Base-by-base conservation (phyloP, 2,888 invertebrate species). In the Bembecia ichneumoniformis region DNA sequence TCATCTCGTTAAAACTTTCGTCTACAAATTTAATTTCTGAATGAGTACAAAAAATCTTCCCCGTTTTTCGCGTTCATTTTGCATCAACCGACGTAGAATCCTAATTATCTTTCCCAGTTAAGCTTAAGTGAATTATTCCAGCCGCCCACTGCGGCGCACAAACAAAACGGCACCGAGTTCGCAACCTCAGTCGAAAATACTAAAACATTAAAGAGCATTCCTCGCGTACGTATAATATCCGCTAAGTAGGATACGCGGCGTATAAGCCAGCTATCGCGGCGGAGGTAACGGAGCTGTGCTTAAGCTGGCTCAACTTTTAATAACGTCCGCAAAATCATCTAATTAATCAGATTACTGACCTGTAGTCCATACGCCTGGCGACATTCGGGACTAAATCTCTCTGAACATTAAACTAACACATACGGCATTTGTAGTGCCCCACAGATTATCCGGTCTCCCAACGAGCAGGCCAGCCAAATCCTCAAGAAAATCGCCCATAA, bases 101-200 rank as follows among this genome's bases (percentile, higher is more conserved):
- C 86, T 84, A 87, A 87, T 87, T 86, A 86, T 87, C 86, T 84
- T 84, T 83, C 75, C 82, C 82, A 81, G 86, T 87, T 84, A 84
- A 87, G 83, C 83, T 84, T 84, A 84, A 84, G 82, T 86, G 84
- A 87, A 87, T 87, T 87, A 87, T 84, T 84, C 76, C 74, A 71
- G 81, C 74, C 78, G 80, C 82, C 86, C 84, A 84, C 82, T 74
- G 80, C 80, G 78, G 82, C 71, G 76, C 73, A 77, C 82, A 84
- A 84, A 84, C 83, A 83, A 81, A 84, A 84, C 82, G 74, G 78
- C 68, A 71, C 73, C 55, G 78, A 83, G 82, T 82, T 86, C 76
- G 77, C 83, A 84, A 83, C 82, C 82, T 82, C 82, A 82, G 83
- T 83, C 82, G 78, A 82, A 84, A 84, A 83, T 84, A 80, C 82